Base-by-base conservation (phyloP, 2,888 invertebrate genomes). In the Callinectes sapidus region DNA sequence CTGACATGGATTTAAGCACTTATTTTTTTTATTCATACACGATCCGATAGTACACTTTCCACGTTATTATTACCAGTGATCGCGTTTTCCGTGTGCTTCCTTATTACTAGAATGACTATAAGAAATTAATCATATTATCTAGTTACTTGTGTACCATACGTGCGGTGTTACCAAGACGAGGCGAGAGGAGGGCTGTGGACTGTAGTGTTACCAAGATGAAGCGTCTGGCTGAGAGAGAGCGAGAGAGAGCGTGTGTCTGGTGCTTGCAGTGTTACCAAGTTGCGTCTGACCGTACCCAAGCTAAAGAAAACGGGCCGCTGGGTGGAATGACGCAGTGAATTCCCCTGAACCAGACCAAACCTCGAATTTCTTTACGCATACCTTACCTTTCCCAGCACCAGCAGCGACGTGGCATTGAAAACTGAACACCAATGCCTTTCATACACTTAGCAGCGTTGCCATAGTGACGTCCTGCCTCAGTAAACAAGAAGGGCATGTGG, bases 401-500 rank as follows among this genome's bases (percentile, higher is more conserved):
- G 35, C 35, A 81, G 35, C 14, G 81, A 35, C 16, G 14, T 81
- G 35, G 32, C 2, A 32, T 2, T 35, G 81, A 35, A n/a, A 35
- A 35, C 14, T 81, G 2, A 66, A 14, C 39, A n/a, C 88, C 88
- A 54, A 28, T 14, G n/a, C 32, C 55, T 6, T n/a, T 2, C n/a
- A 14, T 87, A 35, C 66, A 35, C 23, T n/a, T 61, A 32, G 81
- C 90, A 90, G 90, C 23, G 10, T 54, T 55, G 54, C 85, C 81
- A 35, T 85, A 55, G 90, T 85, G 90, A 90, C 81, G 85, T 85
- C 81, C 85, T n/a, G 35, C 71, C 39, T 42, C 48, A 54, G 90
- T 90, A 90, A 90, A 90, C 90, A 90, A n/a, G 23, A 32, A 54
- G 55, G 90, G 90, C 90, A 90, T 90, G 90, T 90, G 90, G 90